Conservation (phyloP, 2,888 invertebrate species). For the Ochlodes sylvanus region DNA sequence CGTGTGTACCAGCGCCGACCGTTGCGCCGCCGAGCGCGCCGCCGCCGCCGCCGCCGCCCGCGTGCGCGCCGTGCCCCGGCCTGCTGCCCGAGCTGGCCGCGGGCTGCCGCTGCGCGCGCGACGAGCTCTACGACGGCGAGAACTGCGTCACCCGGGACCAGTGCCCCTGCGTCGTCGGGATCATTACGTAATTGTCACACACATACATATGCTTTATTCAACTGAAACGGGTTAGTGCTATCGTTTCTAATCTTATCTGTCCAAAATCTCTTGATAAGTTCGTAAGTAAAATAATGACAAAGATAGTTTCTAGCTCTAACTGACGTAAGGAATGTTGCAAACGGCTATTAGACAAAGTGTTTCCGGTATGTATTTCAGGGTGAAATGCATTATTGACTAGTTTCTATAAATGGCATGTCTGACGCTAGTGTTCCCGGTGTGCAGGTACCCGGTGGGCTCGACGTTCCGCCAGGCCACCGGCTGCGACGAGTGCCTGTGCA, state of each 20-base stretch:
- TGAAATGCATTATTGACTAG: no score
- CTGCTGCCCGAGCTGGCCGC: slow-evolving; percentile 46
- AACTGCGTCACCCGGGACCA: slow-evolving; percentile 88
- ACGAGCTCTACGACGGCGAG: slow-evolving; percentile 87
- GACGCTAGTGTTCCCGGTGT: slow-evolving; percentile 58
- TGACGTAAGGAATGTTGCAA: no score
- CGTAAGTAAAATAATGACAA: no score
- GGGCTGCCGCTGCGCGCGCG: slow-evolving; percentile 78
- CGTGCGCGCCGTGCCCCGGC: slow-evolving; percentile 85
- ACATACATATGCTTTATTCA: no score
- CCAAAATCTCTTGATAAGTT: no score
- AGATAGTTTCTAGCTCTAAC: no score
- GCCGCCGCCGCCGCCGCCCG: slow-evolving; percentile 31
- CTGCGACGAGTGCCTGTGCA: slow-evolving; percentile 92
- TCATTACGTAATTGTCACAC: slow-evolving; percentile 48
- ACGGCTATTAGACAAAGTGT: no score
- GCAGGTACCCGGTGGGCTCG: slow-evolving; percentile 89
- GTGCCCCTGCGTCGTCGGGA: slow-evolving; percentile 92
- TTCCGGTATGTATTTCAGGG: no score
- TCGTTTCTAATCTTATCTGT: no score
- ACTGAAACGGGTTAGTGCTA: no score
- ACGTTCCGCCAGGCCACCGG: slow-evolving; percentile 87
- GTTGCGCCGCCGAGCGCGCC: slow-evolving; percentile 34
- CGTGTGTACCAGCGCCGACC: slow-evolving; percentile 26
- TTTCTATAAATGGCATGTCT: no score